Percentiles rank a stretch among this genome's conserved stretches.
Evolutionary conservation across 1,140 invertebrate species (phyloP).

Genomic region (Caerostris extrusa): DNA sequence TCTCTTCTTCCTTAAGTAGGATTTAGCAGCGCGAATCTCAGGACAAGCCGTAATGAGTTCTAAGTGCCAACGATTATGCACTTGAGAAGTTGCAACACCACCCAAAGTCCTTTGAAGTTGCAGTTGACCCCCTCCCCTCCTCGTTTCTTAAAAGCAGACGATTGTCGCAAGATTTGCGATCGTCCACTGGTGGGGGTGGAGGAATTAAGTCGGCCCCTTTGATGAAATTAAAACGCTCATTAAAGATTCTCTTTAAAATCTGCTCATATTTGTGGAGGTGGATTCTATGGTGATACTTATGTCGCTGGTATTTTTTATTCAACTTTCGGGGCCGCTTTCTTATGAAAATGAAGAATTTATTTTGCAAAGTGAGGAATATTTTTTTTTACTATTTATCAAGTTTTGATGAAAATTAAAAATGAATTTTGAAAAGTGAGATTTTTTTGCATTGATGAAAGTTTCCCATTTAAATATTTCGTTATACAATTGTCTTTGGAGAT

Average conservation of each 20-base stretch:
- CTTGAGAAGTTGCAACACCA: background rate
- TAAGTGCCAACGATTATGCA: slow-evolving; percentile 6
- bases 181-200: background rate
- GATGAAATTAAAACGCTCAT: slow-evolving; percentile 7
- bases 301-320: background rate
- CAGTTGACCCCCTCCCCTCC: background rate
- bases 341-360: background rate
- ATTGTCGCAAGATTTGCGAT: background rate
- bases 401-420: no score
- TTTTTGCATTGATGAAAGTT: no score
- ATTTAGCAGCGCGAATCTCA: background rate
- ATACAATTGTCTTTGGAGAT: no score
- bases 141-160: background rate
- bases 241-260: slow-evolving; percentile 16
- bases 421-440: no score
- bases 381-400: background rate
- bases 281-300: background rate
- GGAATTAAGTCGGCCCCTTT: background rate
- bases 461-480: no score
- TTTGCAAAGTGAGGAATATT: background rate
- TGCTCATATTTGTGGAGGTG: background rate
- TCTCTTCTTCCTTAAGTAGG: slow-evolving; percentile 20
- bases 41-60: background rate
- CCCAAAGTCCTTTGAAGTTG: background rate
- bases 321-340: background rate